A percentile compares a stretch with the other conserved stretches of the same genome.
phyloP scores from a whole-genome alignment of 1,140 invertebrate genomes.

The Parapsyche elsis region DNA sequence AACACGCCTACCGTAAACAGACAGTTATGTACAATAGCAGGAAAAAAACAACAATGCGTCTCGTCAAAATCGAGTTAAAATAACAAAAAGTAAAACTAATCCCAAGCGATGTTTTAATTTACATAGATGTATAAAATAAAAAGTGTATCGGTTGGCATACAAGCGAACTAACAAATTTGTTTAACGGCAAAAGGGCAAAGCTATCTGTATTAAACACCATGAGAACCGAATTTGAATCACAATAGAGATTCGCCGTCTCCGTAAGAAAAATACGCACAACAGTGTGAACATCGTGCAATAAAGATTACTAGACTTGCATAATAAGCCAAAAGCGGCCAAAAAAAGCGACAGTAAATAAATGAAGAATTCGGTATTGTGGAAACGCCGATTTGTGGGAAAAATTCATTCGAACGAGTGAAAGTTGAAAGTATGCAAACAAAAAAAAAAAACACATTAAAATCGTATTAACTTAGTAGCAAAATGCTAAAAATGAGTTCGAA shows the following conservation, averaged over 20 bases:
- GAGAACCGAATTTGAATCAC: conserved; percentile 31
- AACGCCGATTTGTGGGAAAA: conserved; percentile 16
- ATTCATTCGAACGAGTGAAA: background rate
- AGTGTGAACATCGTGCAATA: conserved; percentile 19
- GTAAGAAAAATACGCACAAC: background rate
- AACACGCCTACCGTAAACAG: background rate
- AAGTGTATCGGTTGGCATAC: background rate
- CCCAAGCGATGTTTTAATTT: background rate
- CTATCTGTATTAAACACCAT: background rate
- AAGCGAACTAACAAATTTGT: background rate
- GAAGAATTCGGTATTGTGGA: background rate
- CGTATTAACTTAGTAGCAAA: too few species aligned
- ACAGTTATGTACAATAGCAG: background rate
- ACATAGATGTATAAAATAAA: too few species aligned
- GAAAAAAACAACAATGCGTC: conserved; percentile 14
- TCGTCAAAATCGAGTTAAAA: background rate
- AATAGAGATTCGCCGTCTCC: background rate
- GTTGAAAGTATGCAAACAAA: background rate
- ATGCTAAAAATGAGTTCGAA: too few species aligned
- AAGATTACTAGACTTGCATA: conserved; percentile 1
- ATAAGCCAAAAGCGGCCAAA: background rate
- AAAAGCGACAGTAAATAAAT: background rate
- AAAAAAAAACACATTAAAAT: too few species aligned
- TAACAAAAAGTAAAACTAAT: background rate
- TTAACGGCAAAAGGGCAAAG: background rate